Conservation (phyloP, 2,113 vertebrate genomes). For the Ammospiza nelsoni region DNA sequence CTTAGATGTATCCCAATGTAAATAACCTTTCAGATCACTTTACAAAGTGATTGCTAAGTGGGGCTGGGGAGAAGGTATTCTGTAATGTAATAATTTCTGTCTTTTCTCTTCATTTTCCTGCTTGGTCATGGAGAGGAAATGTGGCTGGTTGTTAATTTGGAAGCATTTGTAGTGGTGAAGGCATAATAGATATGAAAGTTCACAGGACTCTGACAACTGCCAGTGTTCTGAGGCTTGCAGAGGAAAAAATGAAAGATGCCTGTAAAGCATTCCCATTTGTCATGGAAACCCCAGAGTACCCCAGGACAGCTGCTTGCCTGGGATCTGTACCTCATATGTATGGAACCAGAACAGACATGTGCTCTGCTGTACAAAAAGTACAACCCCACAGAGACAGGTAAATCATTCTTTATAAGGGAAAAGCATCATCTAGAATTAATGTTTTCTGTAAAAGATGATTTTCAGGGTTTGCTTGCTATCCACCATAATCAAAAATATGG, state of each 20-base stretch:
- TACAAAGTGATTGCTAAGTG: background rate
- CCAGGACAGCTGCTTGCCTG: background rate
- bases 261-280: constrained; percentile 8
- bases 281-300: background rate
- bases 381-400: background rate
- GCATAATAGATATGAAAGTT: background rate
- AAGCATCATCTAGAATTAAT: background rate
- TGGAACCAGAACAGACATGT: background rate
- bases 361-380: background rate
- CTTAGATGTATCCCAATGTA: background rate
- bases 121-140: background rate
- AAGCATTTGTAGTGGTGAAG: constrained; percentile 7
- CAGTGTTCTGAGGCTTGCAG: background rate
- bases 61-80: background rate
- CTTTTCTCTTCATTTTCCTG: constrained; percentile 22
- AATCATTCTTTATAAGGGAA: constrained; percentile 8
- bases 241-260: constrained; percentile 2
- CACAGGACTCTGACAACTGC: background rate
- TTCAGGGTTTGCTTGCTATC: background rate
- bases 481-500: background rate
- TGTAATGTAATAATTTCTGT: background rate
- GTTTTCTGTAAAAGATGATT: background rate
- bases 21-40: constrained; percentile 33
- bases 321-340: background rate
- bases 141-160: background rate